Base-by-base conservation (phyloP, 2,888 invertebrate genomes). In the Podotricha telesiphe region DNA sequence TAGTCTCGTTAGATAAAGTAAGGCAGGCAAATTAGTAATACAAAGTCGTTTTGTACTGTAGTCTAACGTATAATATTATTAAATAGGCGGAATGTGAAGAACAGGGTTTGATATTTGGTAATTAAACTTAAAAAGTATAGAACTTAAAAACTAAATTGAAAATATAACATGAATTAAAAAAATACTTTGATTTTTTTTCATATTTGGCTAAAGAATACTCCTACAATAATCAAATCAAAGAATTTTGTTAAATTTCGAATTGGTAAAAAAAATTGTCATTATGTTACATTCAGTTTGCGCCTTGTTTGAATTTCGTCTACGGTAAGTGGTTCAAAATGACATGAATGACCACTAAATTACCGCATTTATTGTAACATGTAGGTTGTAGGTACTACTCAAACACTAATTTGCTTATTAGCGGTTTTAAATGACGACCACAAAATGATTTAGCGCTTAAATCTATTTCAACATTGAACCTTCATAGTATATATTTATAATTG, bases 401-500 rank as follows among this genome's bases (percentile, higher is more conserved):
- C 20, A 34, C 62, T 62, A 50, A 50, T 50, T 62, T 62, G 62
- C 62, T 62, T 62, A 48, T 50, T 50, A 62, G 62, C 15, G 62
- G 62, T 62, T 62, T 62, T 19, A 47, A 62, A 62, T 20, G 19
- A 62, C 1, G 13, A 20, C 48, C 48, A 62, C 62, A 37, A 50
- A 62, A 37, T 62, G 7, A 37, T 62, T 17, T 37, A 48, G n/a
- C 10, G 7, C 15, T 62, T 34, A 37, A 50, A 48, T 19, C 17
- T 47, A 19, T 34, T 19, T 19, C 5, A 15, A 48, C 19, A 34
- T 22, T 28, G 13, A 47, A 17, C n/a, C 13, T 28, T 48, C 6
- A 10, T 22, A 28, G 4, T 59, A n/a, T 19, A 7, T 34, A 48
- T 28, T 28, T 28, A 15, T 6, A 8, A 53, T 51, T 15, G n/a